Conservation (phyloP, 1,140 invertebrate genomes). For the Samia ricini region DNA sequence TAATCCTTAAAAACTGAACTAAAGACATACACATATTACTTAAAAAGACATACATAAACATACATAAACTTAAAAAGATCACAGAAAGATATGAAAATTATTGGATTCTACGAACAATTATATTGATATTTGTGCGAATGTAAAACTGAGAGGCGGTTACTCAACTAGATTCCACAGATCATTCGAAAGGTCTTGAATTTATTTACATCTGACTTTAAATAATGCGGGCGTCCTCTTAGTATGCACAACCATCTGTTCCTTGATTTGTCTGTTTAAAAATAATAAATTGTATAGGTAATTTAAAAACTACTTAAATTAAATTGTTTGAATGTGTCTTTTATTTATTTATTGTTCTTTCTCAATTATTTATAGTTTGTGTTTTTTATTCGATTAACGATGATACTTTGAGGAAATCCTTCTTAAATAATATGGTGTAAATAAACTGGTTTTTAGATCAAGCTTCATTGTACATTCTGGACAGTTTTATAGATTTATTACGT, state of each 20-base stretch:
- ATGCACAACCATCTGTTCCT: not conserved
- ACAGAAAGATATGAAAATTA: not conserved
- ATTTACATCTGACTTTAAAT: conserved; percentile 20
- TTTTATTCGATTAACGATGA: too few species aligned
- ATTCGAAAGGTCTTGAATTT: conserved; percentile 14
- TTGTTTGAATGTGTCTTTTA: too few species aligned
- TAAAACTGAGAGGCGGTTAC: not conserved
- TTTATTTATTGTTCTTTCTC: too few species aligned
- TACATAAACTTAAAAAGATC: not conserved
- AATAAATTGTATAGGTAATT: not conserved
- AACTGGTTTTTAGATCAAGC: not conserved
- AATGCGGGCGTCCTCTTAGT: not conserved
- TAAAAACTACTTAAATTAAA: too few species aligned
- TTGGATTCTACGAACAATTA: not conserved
- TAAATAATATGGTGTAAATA: too few species aligned
- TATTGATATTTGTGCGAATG: not conserved
- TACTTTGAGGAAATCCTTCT: too few species aligned
- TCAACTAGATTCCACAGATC: conserved; percentile 14
- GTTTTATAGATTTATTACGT: not conserved
- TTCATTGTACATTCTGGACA: not conserved
- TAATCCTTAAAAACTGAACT: too few species aligned
- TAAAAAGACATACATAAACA: too few species aligned
- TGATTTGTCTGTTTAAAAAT: not conserved
- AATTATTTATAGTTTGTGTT: too few species aligned
- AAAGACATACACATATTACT: too few species aligned